Conservation (phyloP, 2,113 vertebrate genomes). For the Syrmaticus mikado region DNA sequence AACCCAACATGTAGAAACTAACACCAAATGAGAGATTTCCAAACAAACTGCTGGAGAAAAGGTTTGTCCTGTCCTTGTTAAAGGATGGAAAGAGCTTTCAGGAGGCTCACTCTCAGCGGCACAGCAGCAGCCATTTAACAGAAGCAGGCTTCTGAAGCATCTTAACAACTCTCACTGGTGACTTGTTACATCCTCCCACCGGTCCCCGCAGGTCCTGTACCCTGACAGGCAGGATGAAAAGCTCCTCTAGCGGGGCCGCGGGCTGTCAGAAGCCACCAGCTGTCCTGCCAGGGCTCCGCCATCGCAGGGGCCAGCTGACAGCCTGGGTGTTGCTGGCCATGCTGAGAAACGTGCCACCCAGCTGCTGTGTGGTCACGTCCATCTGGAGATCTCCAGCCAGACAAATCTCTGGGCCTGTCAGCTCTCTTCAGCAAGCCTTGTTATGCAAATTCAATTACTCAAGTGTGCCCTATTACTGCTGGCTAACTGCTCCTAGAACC, state of each 20-base stretch:
- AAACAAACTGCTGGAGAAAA: conserved; percentile 30
- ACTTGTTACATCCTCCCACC: conserved; percentile 78
- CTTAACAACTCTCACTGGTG: conserved; percentile 77
- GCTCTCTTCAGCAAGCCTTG: conserved; percentile 85
- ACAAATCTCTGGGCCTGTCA: conserved; percentile 89
- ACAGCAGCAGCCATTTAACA: conserved; percentile 59
- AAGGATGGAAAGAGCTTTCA: conserved; percentile 49
- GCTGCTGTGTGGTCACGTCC: conserved; percentile 90
- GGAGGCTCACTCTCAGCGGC: conserved; percentile 40
- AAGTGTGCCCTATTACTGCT: conserved; percentile 88
- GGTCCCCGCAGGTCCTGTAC: conserved; percentile 82
- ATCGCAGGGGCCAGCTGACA: conserved; percentile 87
- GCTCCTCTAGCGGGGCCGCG: conserved; percentile 79
- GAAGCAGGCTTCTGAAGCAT: conserved; percentile 75
- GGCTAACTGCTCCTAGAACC: conserved; percentile 85
- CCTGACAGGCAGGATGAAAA: conserved; percentile 86
- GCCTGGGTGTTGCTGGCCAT: conserved; percentile 83
- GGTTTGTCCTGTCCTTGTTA: conserved; percentile 44
- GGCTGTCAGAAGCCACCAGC: conserved; percentile 89
- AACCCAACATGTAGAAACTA: conserved; percentile 32
- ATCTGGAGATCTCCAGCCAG: conserved; percentile 88
- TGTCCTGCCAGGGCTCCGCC: conserved; percentile 85
- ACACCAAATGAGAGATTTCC: conserved; percentile 22
- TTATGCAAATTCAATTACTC: conserved; percentile 98
- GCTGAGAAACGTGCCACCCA: conserved; percentile 90